These are phyloP conservation scores for Oostethus manadensis DNA, from an alignment of 2,113 vertebrate species.

Conservation along the genomic window DNA sequence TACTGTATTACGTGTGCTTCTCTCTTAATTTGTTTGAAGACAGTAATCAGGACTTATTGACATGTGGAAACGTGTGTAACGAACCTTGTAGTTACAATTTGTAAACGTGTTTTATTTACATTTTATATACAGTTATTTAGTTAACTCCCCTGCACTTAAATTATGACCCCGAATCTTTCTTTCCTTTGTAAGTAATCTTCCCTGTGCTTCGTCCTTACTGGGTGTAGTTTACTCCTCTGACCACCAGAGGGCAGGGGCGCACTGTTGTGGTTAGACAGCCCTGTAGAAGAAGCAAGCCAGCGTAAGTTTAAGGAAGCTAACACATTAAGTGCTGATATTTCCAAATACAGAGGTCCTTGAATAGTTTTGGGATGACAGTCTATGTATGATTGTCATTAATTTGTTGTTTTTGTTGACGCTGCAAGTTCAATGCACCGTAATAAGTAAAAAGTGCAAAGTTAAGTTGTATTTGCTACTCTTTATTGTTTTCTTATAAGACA, in stretches of 20 bases:
- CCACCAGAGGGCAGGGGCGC: constrained; percentile 54
- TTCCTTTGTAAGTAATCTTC: background rate
- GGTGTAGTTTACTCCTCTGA: constrained; percentile 11
- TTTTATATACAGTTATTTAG: background rate
- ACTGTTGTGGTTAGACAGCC: constrained; percentile 4
- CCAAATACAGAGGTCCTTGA: too few species aligned
- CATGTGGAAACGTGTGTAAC: constrained; percentile 19
- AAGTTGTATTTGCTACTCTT: too few species aligned
- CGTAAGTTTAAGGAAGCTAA: too few species aligned
- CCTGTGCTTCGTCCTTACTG: background rate
- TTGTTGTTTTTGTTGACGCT: background rate
- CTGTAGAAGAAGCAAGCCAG: constrained; percentile 1
- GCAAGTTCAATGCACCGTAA: too few species aligned
- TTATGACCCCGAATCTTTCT: background rate
- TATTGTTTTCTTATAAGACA: too few species aligned
- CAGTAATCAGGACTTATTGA: too few species aligned
- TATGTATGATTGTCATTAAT: background rate
- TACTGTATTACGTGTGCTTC: too few species aligned
- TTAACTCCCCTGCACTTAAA: background rate
- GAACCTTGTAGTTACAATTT: too few species aligned
- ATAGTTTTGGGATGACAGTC: background rate
- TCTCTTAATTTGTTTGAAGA: too few species aligned
- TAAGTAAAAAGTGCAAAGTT: too few species aligned
- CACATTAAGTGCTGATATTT: too few species aligned
- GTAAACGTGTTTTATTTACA: too few species aligned